Percentiles rank a stretch among this genome's conserved stretches.
Evolutionary conservation across 2,888 invertebrate species (phyloP).

Genomic region (Scaptomyza caliginosa): DNA sequence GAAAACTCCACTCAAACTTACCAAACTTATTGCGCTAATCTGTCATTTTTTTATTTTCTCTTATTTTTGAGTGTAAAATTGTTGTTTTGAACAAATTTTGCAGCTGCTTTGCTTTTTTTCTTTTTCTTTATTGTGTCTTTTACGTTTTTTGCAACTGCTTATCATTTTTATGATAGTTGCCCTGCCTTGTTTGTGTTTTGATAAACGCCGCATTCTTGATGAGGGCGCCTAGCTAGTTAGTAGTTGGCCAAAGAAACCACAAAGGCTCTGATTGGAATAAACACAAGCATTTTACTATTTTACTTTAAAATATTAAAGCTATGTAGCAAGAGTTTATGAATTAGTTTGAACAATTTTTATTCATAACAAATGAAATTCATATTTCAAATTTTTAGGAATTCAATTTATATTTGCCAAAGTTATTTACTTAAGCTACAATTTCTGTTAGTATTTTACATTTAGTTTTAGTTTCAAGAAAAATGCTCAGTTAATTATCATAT

Average conservation of each 20-base stretch:
- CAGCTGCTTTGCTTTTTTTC: constrained; percentile 26
- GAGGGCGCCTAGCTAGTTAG: not conserved
- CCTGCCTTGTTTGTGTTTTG: constrained; percentile 25
- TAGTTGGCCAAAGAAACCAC: not conserved
- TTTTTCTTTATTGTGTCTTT: too few relatives aligned
- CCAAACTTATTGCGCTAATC: constrained; percentile 53
- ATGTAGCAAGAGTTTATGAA: not conserved
- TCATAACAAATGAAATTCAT: not conserved
- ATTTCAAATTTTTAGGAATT: not conserved
- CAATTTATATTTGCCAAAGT: constrained; percentile 1
- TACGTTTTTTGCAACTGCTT: constrained; percentile 33
- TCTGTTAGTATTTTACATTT: constrained; percentile 14
- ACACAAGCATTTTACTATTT: not conserved
- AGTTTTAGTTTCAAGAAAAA: constrained; percentile 33
- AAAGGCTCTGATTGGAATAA: not conserved
- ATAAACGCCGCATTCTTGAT: constrained; percentile 21
- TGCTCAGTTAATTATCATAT: constrained; percentile 24
- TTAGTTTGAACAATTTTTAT: not conserved
- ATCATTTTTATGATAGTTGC: constrained; percentile 23
- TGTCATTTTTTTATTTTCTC: constrained; percentile 25
- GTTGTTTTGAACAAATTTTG: constrained; percentile 34
- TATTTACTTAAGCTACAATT: constrained; percentile 18
- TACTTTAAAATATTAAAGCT: not conserved
- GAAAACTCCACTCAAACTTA: not conserved
- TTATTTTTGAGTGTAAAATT: constrained; percentile 19